Percentiles rank a stretch among this genome's conserved stretches.
These are phyloP conservation scores for Girardinichthys multiradiatus DNA, from an alignment of 2,113 vertebrate species.

Conservation along the genomic window DNA sequence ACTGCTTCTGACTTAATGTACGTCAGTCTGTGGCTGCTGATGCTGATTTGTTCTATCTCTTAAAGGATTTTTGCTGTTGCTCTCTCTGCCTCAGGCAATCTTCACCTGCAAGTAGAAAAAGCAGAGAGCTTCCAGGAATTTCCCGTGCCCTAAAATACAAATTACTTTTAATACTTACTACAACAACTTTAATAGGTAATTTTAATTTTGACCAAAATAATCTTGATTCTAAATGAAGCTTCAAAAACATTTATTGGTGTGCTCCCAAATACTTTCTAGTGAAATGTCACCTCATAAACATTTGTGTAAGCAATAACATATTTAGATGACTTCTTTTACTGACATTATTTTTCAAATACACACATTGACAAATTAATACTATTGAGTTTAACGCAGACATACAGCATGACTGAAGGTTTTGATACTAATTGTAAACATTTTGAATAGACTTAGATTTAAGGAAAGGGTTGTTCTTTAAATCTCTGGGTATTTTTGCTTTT, in stretches of 20 bases:
- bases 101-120: neutral
- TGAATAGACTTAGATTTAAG: no score
- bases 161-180: neutral
- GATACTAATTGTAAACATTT: no score
- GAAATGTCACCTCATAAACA: neutral
- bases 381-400: no score
- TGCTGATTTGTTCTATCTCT: conserved; percentile 2
- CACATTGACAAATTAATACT: no score
- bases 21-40: conserved; percentile 11
- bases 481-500: no score
- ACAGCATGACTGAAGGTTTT: no score
- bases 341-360: no score
- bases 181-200: neutral
- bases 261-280: neutral
- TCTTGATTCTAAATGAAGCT: neutral
- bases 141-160: neutral
- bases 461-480: no score
- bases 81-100: neutral
- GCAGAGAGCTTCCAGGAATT: neutral
- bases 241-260: neutral
- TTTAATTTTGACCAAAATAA: neutral
- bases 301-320: neutral
- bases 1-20: conserved; percentile 1
- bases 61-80: conserved; percentile 4
- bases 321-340: no score